These are phyloP conservation scores for Metopolophium dirhodum DNA, from an alignment of 1,140 invertebrate species.

Conservation along the genomic window DNA sequence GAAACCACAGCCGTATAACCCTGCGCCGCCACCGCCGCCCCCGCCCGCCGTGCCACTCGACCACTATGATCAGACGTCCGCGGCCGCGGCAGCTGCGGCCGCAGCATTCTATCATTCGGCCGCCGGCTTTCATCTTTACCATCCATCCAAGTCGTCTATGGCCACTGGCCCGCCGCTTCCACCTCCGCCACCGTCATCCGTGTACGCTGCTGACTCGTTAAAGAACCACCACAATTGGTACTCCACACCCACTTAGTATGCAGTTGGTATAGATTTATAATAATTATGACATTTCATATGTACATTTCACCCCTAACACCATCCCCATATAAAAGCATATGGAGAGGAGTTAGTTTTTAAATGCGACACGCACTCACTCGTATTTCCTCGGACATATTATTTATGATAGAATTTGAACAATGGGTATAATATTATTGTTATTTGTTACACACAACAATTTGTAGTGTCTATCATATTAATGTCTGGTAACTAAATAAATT, in stretches of 20 bases:
- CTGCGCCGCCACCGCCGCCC: constrained; percentile 70
- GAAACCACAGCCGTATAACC: constrained; percentile 87
- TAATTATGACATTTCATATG: background rate
- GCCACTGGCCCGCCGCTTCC: constrained; percentile 61
- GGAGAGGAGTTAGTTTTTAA: background rate
- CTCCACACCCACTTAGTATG: constrained; percentile 72
- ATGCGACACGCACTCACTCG: background rate
- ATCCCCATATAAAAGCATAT: background rate
- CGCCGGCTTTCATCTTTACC: constrained; percentile 87
- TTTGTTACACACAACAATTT: background rate
- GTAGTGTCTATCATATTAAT: too few species aligned
- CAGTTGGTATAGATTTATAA: background rate
- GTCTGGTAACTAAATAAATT: too few species aligned
- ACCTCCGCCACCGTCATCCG: constrained; percentile 65
- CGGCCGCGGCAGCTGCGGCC: constrained; percentile 72
- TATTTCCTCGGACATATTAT: background rate
- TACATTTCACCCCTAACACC: background rate
- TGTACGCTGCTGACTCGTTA: constrained; percentile 63
- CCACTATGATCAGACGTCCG: constrained; percentile 68
- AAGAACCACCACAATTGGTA: constrained; percentile 74
- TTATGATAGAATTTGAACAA: background rate
- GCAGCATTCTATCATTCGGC: constrained; percentile 83
- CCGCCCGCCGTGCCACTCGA: constrained; percentile 72
- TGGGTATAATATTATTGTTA: background rate
- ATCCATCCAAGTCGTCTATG: constrained; percentile 68